Percentiles rank a stretch among this genome's conserved stretches.
Evolutionary conservation across 2,113 vertebrate species (phyloP).

Genomic region (chimpanzee (Pan troglodytes)): DNA sequence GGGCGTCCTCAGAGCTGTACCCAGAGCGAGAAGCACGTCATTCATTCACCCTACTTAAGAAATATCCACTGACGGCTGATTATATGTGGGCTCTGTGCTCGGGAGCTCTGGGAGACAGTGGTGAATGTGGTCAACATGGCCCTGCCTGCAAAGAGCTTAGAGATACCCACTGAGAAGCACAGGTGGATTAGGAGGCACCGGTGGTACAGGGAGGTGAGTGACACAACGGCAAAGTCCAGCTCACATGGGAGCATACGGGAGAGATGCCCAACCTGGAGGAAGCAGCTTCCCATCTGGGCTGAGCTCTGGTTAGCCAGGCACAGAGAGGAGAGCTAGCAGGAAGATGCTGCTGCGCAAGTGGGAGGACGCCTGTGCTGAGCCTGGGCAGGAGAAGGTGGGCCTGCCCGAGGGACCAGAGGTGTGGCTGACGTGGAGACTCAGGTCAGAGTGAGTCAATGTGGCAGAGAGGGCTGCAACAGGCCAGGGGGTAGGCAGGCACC

Average conservation of each 20-base stretch:
- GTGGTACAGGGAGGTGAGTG: not conserved
- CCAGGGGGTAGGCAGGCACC: not conserved
- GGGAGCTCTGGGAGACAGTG: not conserved
- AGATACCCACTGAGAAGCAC: too few relatives aligned
- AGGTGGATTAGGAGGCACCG: not conserved
- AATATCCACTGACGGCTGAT: not conserved
- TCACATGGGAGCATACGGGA: not conserved
- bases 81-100: fast-evolving
- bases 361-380: not conserved
- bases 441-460: not conserved
- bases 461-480: fast-evolving
- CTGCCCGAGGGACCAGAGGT: not conserved
- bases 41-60: not conserved
- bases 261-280: not conserved
- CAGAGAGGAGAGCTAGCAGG: fast-evolving
- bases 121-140: fast-evolving
- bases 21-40: fast-evolving
- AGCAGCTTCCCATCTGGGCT: fast-evolving
- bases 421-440: not conserved
- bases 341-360: too few relatives aligned
- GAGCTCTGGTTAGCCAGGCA: not conserved
- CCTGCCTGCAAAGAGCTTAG: not conserved
- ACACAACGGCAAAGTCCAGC: not conserved
- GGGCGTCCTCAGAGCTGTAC: fast-evolving
- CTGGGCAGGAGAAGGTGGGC: too few relatives aligned